Base-by-base conservation (phyloP, 2,113 vertebrate genomes). In the Charina bottae region DNA sequence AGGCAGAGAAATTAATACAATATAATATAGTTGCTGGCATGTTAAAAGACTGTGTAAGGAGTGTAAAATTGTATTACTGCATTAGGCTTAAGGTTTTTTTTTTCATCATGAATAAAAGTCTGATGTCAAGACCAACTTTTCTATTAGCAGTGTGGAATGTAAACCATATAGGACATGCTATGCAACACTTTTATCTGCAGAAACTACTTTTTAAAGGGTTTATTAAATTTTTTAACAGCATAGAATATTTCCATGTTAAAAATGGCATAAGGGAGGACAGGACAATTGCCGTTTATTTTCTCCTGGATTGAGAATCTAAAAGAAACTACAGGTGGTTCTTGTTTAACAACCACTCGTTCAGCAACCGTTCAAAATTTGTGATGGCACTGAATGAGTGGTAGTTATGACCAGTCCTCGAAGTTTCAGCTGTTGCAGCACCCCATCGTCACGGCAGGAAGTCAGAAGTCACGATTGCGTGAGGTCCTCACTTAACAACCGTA, bases 81-180 rank as follows among this genome's bases (percentile, higher is more conserved):
- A 78, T 83, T 46, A 37, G 28, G 85, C 24, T 15, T 10, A 86
- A 11, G 42, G 15, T n/a, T 58, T n/a, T 84, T n/a, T 84, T 56
- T 85, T 24, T 0, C 68, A 23, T 17, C 53, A 83, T n/a, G 46
- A 68, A 24, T 85, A 84, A 78, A 89, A 89, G 88, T 90, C 90
- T 62, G 88, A 90, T 90, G 90, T 89, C 94, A 95, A 93, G 91
- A 93, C 15, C 37, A 7, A n/a, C 46, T 33, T 95, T 95, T 89
- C 89, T 93, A 91, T 46, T 59, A 89, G 37, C 85, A 90, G 19
- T 42, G 24, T 37, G 56, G 56, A 83, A 92, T 33, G 87, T 33
- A 46, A 91, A 92, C 94, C 89, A 91, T 2, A 4, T 0, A 0
- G 91, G 42, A 90, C 13, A 13, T 86, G 60, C 72, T 91, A 92